A percentile compares a stretch with the other conserved stretches of the same genome.
Conservation (phyloP, 1,140 invertebrate species). For the Coelopa frigida region DNA sequence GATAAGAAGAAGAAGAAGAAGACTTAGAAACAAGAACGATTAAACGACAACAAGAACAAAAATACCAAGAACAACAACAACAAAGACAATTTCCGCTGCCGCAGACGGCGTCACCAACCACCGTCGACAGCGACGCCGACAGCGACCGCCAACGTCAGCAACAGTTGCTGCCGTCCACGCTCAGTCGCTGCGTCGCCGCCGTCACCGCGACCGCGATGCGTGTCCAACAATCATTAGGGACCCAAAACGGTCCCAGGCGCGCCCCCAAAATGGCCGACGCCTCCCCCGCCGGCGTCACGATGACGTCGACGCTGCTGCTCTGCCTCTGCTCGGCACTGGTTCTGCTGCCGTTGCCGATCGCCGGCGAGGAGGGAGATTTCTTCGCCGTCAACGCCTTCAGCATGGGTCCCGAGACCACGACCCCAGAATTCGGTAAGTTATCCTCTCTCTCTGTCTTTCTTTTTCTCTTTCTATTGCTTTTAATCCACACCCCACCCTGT, state of each 20-base stretch:
- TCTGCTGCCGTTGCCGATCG: slow-evolving; percentile 24
- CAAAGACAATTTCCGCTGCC: slow-evolving; percentile 17
- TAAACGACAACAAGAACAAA: too few relatives aligned
- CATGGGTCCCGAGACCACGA: slow-evolving; percentile 41
- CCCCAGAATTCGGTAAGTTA: slow-evolving; percentile 41
- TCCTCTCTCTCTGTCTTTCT: too few relatives aligned
- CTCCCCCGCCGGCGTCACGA: slow-evolving; percentile 5
- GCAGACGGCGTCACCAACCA: too few relatives aligned
- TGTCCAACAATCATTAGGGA: slow-evolving; percentile 39
- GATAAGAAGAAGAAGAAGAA: too few relatives aligned
- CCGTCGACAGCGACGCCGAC: too few relatives aligned
- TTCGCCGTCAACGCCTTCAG: slow-evolving; percentile 39
- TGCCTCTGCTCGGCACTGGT: slow-evolving; percentile 5
- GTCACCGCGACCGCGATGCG: slow-evolving; percentile 23
- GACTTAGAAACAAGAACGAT: too few relatives aligned
- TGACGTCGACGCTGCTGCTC: slow-evolving; percentile 3
- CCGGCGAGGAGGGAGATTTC: slow-evolving; percentile 40
- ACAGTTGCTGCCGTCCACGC: not conserved
- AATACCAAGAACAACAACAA: slow-evolving; percentile 11
- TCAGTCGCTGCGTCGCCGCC: not conserved
- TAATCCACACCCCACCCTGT: too few relatives aligned
- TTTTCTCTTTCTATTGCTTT: too few relatives aligned
- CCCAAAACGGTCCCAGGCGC: slow-evolving; percentile 1
- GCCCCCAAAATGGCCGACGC: slow-evolving; percentile 10
- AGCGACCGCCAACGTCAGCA: slow-evolving; percentile 1